Evolutionary conservation across 2,888 invertebrate genomes (phyloP).

Genomic region (Tiliacea citrago): DNA sequence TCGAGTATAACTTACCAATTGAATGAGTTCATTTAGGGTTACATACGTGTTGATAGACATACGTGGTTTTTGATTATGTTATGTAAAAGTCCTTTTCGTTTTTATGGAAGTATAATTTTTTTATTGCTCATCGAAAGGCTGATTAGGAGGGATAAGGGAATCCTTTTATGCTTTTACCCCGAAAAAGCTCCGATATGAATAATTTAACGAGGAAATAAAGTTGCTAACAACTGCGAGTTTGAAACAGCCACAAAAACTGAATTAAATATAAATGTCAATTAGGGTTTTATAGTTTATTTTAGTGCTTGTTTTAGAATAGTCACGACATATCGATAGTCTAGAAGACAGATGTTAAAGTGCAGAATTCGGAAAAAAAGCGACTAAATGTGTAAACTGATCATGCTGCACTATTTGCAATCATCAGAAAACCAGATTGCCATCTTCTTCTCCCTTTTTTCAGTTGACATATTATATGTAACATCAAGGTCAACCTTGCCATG

Average conservation of each 20-base stretch:
- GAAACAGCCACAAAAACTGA: background rate
- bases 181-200: background rate
- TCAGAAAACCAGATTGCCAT: too few species aligned
- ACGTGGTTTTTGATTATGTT: slow-evolving; percentile 45
- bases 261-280: background rate
- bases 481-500: too few species aligned
- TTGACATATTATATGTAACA: too few species aligned
- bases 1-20: slow-evolving; percentile 51
- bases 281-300: background rate
- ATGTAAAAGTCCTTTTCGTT: slow-evolving; percentile 21
- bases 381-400: too few species aligned
- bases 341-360: too few species aligned
- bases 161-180: background rate
- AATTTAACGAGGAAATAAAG: slow-evolving; percentile 1
- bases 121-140: background rate
- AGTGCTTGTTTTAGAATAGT: background rate
- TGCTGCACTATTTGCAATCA: too few species aligned
- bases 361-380: too few species aligned
- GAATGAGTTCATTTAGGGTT: slow-evolving; percentile 60
- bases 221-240: background rate
- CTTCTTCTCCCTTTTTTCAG: too few species aligned
- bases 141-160: background rate
- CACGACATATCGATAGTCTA: too few species aligned
- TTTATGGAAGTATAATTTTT: slow-evolving; percentile 38
- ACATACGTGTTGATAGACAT: slow-evolving; percentile 32